phyloP scores from a whole-genome alignment of 2,888 invertebrate genomes.

The Salticus scenicus region DNA sequence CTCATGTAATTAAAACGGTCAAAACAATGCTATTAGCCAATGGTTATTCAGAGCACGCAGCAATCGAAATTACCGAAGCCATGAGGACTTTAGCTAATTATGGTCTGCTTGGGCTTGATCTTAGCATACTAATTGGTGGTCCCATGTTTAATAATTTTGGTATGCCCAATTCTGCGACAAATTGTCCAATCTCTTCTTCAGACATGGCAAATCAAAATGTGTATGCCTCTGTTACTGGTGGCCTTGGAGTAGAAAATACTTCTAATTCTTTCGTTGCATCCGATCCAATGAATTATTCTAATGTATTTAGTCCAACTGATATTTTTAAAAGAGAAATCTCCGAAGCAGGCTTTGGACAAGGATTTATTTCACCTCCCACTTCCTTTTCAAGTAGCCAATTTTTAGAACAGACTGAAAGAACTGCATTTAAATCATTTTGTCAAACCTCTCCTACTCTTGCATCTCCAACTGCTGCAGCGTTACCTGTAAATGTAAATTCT shows the following conservation, averaged over 20 bases:
- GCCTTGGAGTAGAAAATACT: slow-evolving; percentile 49
- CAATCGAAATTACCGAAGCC: slow-evolving; percentile 91
- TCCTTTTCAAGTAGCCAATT: slow-evolving; percentile 70
- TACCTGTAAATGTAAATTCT: slow-evolving; percentile 83
- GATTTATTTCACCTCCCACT: slow-evolving; percentile 70
- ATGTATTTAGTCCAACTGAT: slow-evolving; percentile 74
- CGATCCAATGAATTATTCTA: slow-evolving; percentile 63
- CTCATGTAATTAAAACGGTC: slow-evolving; percentile 90
- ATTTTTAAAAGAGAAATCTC: slow-evolving; percentile 69
- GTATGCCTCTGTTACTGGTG: slow-evolving; percentile 54
- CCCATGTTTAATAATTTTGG: slow-evolving; percentile 52
- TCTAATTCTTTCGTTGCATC: slow-evolving; percentile 53
- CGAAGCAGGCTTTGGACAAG: slow-evolving; percentile 52
- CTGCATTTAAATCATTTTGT: slow-evolving; percentile 72
- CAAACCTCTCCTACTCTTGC: slow-evolving; percentile 72
- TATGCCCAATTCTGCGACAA: slow-evolving; percentile 54
- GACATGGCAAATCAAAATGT: slow-evolving; percentile 60
- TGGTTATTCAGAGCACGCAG: slow-evolving; percentile 92
- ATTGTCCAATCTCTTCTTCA: slow-evolving; percentile 53
- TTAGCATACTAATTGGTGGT: slow-evolving; percentile 77
- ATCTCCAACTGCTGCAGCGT: slow-evolving; percentile 76
- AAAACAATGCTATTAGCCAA: slow-evolving; percentile 89
- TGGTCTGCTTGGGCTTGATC: slow-evolving; percentile 88
- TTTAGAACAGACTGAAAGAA: slow-evolving; percentile 68
- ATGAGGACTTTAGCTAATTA: slow-evolving; percentile 95